These are phyloP conservation scores for Brachycybe producta DNA, from an alignment of 2,888 invertebrate genomes.

Conservation along the genomic window DNA sequence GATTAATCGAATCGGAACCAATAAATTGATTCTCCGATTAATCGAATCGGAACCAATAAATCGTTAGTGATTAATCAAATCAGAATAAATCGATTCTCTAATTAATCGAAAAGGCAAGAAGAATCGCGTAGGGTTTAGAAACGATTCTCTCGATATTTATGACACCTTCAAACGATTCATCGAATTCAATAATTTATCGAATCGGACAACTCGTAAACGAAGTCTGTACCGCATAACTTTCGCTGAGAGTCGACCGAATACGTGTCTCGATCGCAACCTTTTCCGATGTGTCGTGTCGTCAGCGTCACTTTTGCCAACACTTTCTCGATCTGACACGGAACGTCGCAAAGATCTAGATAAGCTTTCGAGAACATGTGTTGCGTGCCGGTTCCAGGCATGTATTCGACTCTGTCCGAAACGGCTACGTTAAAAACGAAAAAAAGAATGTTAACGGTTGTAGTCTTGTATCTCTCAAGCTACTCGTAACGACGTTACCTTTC, in stretches of 20 bases:
- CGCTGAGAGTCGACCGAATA: conserved; percentile 73
- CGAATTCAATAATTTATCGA: too few species aligned
- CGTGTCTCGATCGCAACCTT: conserved; percentile 91
- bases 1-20: too few species aligned
- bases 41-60: too few species aligned
- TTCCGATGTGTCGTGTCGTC: conserved; percentile 75
- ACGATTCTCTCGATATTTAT: too few species aligned
- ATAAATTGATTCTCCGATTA: too few species aligned
- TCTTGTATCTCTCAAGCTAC: too few species aligned
- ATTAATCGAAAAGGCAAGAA: too few species aligned
- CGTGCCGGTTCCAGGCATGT: conserved; percentile 67
- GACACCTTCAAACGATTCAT: too few species aligned
- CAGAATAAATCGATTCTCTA: too few species aligned
- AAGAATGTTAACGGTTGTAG: too few species aligned
- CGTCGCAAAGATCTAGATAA: conserved; percentile 44
- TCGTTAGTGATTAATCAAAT: too few species aligned
- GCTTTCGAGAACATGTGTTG: conserved; percentile 70
- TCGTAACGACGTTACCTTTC: conserved; percentile 47
- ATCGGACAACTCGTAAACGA: conserved; percentile 4
- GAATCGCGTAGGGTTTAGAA: too few species aligned
- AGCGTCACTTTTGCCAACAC: conserved; percentile 45
- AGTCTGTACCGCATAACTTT: conserved; percentile 56
- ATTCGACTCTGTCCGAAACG: conserved; percentile 70
- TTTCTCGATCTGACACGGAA: conserved; percentile 37
- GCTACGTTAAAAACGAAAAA: conserved; percentile 39